Evolutionary conservation across 1,140 invertebrate genomes (phyloP).

Genomic region (Bombus terrestris): DNA sequence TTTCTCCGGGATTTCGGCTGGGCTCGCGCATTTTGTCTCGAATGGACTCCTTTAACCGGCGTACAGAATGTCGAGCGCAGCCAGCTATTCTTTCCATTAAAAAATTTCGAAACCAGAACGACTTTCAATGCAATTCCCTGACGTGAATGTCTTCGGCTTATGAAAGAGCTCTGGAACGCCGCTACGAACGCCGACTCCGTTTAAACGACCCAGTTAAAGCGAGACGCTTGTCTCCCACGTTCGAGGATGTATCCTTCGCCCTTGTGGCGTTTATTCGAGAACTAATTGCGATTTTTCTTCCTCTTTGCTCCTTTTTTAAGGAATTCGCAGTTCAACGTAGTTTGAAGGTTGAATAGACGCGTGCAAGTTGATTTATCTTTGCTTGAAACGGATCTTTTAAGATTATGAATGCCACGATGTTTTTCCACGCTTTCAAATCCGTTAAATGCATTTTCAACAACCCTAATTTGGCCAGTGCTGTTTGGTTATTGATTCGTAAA

Average conservation of each 20-base stretch:
- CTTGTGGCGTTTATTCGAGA: not conserved
- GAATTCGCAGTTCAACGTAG: not conserved
- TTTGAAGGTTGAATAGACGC: not conserved
- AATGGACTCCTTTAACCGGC: slow-evolving; percentile 17
- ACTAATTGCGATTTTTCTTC: slow-evolving; percentile 9
- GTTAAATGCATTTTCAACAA: not conserved
- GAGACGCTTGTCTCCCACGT: slow-evolving; percentile 5
- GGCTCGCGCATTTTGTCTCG: slow-evolving; percentile 19
- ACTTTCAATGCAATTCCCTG: slow-evolving; percentile 32
- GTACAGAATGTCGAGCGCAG: slow-evolving; percentile 21
- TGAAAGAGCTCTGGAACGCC: slow-evolving; percentile 3
- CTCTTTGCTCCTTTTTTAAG: not conserved
- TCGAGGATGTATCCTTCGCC: slow-evolving; percentile 16
- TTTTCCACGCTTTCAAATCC: too few species aligned
- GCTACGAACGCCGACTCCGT: not conserved
- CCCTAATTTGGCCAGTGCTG: not conserved
- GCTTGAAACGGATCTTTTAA: not conserved
- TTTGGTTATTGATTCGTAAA: not conserved
- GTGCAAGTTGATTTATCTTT: not conserved
- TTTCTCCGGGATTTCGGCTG: slow-evolving; percentile 22
- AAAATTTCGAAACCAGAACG: slow-evolving; percentile 49
- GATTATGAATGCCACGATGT: not conserved
- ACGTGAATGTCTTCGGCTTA: slow-evolving; percentile 13
- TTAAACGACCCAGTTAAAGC: slow-evolving; percentile 35
- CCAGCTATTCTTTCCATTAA: slow-evolving; percentile 34